Evolutionary conservation across 2,888 invertebrate species (phyloP), one percentile per base, ranked within the genome.

Genomic region (Sinohyriopsis cumingii): DNA sequence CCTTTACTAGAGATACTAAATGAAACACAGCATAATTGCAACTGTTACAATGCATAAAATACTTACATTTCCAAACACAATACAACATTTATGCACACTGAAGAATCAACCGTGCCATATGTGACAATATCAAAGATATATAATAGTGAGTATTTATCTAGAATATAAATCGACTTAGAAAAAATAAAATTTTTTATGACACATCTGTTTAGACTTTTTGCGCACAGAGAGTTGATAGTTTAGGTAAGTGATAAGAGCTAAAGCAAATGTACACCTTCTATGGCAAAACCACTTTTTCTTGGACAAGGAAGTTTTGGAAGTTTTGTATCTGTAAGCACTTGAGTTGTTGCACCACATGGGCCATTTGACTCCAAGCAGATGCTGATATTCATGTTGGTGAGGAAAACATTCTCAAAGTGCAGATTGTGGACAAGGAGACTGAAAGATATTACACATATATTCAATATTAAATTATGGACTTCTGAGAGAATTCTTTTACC

Each of bases 221-320:
- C 45, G 12, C 12, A 45, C 4, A 45, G 12, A 45, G 45, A 2
- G 12, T 3, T 45, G 45, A 45, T 12, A 15, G 45, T 45, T 45
- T 45, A 1, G 3, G 12, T 45, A 45, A 45, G 0, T 45, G 45
- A 45, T 45, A 45, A 45, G 1, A 0, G 15, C 53, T 60, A 19
- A 59, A 57, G 19, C 33, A n/a, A 25, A 22, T 64, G 22, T 61
- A 57, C 55, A 75, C 75, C 64, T 59, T 55, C 22, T 18, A 72
- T 33, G 19, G 24, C 59, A 57, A 75, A 80, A 28, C 65, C 70
- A 57, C 67, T 70, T 15, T 73, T 69, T 45, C 72, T 57, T 20
- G 71, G 61, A 68, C 80, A 80, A 3, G 68, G 73, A 20, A 69
- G 65, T 68, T 77, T 78, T 54, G 69, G 70, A 3, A 80, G 70